Conservation (phyloP, 2,113 vertebrate species). For the Eleginops maclovinus region DNA sequence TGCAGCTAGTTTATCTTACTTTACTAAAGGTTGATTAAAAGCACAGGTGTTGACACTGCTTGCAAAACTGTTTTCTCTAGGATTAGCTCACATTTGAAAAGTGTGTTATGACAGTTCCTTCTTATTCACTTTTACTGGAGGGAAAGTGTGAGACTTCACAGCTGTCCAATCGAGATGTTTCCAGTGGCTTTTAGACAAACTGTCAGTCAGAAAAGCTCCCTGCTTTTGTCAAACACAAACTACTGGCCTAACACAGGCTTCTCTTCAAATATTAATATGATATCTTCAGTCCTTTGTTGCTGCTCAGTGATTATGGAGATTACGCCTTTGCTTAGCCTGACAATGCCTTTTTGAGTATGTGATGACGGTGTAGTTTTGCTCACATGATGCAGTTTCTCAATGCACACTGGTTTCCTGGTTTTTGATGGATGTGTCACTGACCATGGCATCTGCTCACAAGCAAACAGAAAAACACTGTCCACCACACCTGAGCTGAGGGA, state of each 20-base stretch:
- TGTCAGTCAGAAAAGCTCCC: neutral
- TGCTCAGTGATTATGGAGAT: slow-evolving; percentile 17
- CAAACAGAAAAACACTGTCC: neutral
- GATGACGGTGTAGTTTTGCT: slow-evolving; percentile 34
- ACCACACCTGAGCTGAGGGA: slow-evolving; percentile 31
- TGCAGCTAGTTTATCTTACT: too few relatives aligned
- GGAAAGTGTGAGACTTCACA: neutral
- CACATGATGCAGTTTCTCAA: slow-evolving; percentile 26
- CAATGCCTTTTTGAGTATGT: neutral
- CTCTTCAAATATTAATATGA: slow-evolving; percentile 23
- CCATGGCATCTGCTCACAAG: neutral
- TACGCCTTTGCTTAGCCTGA: neutral
- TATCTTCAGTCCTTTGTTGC: slow-evolving; percentile 6
- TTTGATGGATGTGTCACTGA: neutral
- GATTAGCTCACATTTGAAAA: neutral
- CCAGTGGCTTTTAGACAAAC: neutral
- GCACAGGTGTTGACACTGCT: neutral
- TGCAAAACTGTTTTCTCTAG: neutral
- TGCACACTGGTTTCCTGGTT: neutral
- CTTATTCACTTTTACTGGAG: neutral
- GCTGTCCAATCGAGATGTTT: neutral
- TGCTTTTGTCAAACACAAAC: slow-evolving; percentile 9
- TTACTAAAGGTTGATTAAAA: neutral
- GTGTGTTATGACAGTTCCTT: neutral
- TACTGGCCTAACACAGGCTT: slow-evolving; percentile 11